Conservation (phyloP, 1,140 invertebrate genomes). For the Hyposmocoma kahamanoa region DNA sequence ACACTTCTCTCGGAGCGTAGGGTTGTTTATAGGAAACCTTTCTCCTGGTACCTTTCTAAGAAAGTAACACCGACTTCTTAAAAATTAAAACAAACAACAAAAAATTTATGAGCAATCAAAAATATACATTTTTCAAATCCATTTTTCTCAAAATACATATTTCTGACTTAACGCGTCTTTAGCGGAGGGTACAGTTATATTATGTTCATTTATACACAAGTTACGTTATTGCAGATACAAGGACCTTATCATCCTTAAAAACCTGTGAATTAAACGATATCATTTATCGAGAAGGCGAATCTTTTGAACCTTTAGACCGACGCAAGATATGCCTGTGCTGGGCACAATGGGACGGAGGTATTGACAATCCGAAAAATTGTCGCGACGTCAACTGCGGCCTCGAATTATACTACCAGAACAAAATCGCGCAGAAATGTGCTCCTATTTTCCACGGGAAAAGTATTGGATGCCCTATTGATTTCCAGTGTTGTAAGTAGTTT, state of each 20-base stretch:
- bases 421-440: conserved; percentile 61
- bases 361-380: conserved; percentile 50
- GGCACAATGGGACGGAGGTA: conserved; percentile 48
- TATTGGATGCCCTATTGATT: conserved; percentile 65
- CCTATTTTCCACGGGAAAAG: conserved; percentile 55
- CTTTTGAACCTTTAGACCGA: conserved; percentile 64
- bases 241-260: conserved; percentile 48
- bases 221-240: conserved; percentile 58
- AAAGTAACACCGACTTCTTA: no score
- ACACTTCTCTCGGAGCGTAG: no score
- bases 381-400: conserved; percentile 70
- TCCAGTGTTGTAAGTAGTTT: conserved; percentile 73
- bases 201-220: no score
- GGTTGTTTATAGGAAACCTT: no score
- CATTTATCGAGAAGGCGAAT: conserved; percentile 66
- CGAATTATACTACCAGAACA: conserved; percentile 63
- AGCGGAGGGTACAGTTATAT: no score
- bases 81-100: no score
- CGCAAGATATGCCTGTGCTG: conserved; percentile 69
- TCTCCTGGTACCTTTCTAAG: no score
- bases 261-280: conserved; percentile 66
- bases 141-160: no score
- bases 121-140: no score
- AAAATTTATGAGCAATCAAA: no score
- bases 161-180: no score